These are phyloP conservation scores for Crotalus helleri DNA, from an alignment of 2,113 vertebrate species.

Conservation along the genomic window DNA sequence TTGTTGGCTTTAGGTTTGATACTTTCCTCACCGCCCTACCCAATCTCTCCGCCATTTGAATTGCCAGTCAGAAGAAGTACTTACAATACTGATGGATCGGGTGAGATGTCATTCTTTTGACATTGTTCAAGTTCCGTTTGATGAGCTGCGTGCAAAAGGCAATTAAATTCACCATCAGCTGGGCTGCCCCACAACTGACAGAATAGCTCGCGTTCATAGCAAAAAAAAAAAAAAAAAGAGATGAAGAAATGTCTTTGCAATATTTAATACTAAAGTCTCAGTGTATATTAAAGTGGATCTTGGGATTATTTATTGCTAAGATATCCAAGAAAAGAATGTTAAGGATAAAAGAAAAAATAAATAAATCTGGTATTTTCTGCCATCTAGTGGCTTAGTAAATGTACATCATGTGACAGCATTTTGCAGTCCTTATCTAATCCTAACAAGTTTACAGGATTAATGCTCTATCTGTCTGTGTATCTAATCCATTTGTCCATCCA, in stretches of 20 bases:
- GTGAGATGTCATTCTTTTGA: conserved; percentile 97
- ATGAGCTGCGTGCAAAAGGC: conserved; percentile 80
- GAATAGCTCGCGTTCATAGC: background rate
- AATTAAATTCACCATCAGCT: background rate
- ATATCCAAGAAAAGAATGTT: background rate
- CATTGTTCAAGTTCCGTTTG: conserved; percentile 96
- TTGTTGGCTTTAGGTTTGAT: background rate
- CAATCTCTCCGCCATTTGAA: background rate
- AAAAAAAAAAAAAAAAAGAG: no score
- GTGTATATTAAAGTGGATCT: background rate
- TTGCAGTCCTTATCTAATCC: background rate
- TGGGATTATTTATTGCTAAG: background rate
- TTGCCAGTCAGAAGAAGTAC: conserved; percentile 57
- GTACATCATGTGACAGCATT: background rate
- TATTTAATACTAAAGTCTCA: background rate
- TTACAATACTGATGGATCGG: conserved; percentile 97
- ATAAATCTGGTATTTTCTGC: background rate
- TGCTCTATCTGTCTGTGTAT: background rate
- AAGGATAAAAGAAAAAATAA: background rate
- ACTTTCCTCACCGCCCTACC: background rate
- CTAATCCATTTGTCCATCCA: no score
- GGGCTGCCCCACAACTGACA: background rate
- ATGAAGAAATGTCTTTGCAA: background rate
- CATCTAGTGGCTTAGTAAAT: background rate
- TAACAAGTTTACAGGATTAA: background rate